These are phyloP conservation scores for Mercenaria mercenaria DNA, from an alignment of 1,140 invertebrate genomes.

Conservation along the genomic window DNA sequence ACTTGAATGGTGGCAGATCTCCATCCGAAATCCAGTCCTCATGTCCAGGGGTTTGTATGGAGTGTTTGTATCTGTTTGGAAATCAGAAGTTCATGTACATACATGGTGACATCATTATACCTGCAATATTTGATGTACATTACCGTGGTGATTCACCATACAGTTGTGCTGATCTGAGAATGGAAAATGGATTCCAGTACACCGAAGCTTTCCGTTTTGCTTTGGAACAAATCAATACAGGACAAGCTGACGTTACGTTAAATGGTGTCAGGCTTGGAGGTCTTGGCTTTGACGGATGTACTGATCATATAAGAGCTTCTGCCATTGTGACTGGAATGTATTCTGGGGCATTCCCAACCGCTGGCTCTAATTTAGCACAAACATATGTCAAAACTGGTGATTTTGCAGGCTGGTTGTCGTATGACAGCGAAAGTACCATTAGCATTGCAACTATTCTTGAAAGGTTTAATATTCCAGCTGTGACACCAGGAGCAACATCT, in stretches of 20 bases:
- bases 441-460: constrained; percentile 73
- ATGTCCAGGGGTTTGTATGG: constrained; percentile 77
- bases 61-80: constrained; percentile 80
- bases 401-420: constrained; percentile 78
- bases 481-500: constrained; percentile 88
- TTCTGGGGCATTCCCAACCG: constrained; percentile 68
- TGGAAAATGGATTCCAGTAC: constrained; percentile 80
- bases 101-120: constrained; percentile 80
- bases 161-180: constrained; percentile 74
- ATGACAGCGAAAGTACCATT: constrained; percentile 79
- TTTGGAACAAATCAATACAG: constrained; percentile 79
- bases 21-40: constrained; percentile 41
- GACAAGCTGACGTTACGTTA: constrained; percentile 73
- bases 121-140: constrained; percentile 82
- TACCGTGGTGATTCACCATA: constrained; percentile 74
- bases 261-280: constrained; percentile 90
- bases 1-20: constrained; percentile 40
- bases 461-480: constrained; percentile 70
- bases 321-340: constrained; percentile 77
- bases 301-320: constrained; percentile 71
- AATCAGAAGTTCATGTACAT: constrained; percentile 78
- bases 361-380: constrained; percentile 43
- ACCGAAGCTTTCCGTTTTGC: constrained; percentile 83
- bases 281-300: constrained; percentile 82
- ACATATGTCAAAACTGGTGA: constrained; percentile 63